phyloP scores from a whole-genome alignment of 2,888 invertebrate genomes.

The Tachystola acroxantha region DNA sequence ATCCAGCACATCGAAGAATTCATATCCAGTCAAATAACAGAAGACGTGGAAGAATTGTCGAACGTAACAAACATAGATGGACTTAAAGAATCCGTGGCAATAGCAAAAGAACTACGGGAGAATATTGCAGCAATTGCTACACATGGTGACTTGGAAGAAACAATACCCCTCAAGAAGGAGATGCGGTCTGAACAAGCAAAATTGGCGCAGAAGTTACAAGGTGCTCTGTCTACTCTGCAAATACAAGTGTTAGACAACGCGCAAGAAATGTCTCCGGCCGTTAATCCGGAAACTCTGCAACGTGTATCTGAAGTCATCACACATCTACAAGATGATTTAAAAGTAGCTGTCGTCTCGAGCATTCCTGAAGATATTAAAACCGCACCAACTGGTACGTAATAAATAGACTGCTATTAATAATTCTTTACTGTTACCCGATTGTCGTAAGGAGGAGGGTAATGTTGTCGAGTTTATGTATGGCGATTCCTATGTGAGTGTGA shows the following conservation, averaged over 20 bases:
- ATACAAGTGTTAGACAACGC: slow-evolving; percentile 27
- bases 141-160: slow-evolving; percentile 12
- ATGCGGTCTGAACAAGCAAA: slow-evolving; percentile 19
- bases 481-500: too few relatives aligned
- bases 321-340: slow-evolving; percentile 39
- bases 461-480: too few relatives aligned
- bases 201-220: slow-evolving; percentile 26
- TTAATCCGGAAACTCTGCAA: slow-evolving; percentile 25
- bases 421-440: not conserved
- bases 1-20: slow-evolving; percentile 30
- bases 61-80: slow-evolving; percentile 18
- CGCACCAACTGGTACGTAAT: slow-evolving; percentile 16
- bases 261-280: slow-evolving; percentile 17
- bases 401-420: slow-evolving; percentile 2
- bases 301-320: slow-evolving; percentile 32
- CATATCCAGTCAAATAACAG: slow-evolving; percentile 22
- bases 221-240: slow-evolving; percentile 28
- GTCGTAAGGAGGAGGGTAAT: too few relatives aligned
- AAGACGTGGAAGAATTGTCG: slow-evolving; percentile 22
- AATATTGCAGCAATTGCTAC: slow-evolving; percentile 13
- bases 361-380: slow-evolving; percentile 13
- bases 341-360: slow-evolving; percentile 16
- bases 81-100: slow-evolving; percentile 22
- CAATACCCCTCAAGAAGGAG: slow-evolving; percentile 6
- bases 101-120: slow-evolving; percentile 22